phyloP scores from a whole-genome alignment of 2,888 invertebrate genomes.

The Aelia acuminata region DNA sequence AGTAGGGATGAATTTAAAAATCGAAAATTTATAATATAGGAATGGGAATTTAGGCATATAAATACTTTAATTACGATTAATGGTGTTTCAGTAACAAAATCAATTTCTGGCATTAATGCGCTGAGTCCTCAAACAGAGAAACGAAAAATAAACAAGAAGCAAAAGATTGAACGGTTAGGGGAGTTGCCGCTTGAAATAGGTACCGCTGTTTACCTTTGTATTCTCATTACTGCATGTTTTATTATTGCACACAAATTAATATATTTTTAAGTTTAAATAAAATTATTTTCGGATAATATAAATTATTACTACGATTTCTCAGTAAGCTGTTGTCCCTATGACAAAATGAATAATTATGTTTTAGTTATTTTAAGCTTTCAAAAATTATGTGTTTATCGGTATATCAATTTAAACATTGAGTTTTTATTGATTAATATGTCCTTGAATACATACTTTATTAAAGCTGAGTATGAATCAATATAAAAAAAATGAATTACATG shows the following conservation, averaged over 20 bases:
- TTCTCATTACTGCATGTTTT: neutral
- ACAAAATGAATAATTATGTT: neutral
- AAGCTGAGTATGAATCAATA: neutral
- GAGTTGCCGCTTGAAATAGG: neutral
- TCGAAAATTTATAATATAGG: neutral
- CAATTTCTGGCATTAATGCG: neutral
- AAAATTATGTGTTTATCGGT: neutral
- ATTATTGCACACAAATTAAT: neutral
- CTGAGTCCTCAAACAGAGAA: neutral
- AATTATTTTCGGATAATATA: neutral
- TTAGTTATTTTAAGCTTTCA: neutral
- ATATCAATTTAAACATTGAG: neutral
- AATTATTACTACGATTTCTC: neutral
- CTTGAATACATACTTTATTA: neutral
- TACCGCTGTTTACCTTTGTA: conserved; percentile 18
- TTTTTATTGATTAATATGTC: neutral
- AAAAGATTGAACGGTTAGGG: neutral
- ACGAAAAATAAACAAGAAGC: neutral
- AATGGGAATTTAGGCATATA: neutral
- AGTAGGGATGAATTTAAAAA: neutral
- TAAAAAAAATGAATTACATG: neutral
- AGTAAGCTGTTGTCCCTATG: neutral
- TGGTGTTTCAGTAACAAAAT: neutral
- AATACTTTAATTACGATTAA: neutral
- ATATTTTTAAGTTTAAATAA: neutral